Evolutionary conservation across 2,888 invertebrate genomes (phyloP), one percentile per base, ranked within the genome.

Genomic region (Hypomecis atomaria): DNA sequence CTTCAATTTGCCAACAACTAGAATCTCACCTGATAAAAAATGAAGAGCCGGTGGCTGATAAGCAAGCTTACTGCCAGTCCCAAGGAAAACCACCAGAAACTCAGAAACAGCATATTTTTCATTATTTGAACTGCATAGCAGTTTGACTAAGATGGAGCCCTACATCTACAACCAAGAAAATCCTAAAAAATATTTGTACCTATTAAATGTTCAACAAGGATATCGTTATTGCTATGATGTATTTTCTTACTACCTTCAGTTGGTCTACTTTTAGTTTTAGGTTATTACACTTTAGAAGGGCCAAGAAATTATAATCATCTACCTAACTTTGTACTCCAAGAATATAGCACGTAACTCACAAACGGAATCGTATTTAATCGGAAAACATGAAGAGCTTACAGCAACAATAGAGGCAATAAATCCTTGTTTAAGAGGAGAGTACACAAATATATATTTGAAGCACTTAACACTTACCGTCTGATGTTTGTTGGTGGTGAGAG

Each of bases 381-480:
- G 11, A 11, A 56, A 59, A 43, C 11, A 50, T 45, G 38, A 52
- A 58, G 11, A 48, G 44, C 54, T 45, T 63, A 54, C 44, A 42
- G 47, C 38, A 38, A 11, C 23, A 34, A 59, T 34, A 58, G 11
- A 13, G 40, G 33, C 40, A 54, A 54, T 57, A 42, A 7, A 23
- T 33, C 49, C 42, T 49, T 54, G 50, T 42, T 54, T 42, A 50
- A 13, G 13, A 10, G 38, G n/a, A 53, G 11, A 23, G 8, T 37
- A 56, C 33, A 11, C 47, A 57, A 38, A 7, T 49, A 48, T 13
- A 60, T 67, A 66, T 62, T 74, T 72, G 59, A 59, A 69, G 52
- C 4, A 38, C 13, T 63, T 44, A 64, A 65, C 54, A 62, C 80
- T 71, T 77, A 80, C 80, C 80, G 70, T 70, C 73, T 62, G 62